These are phyloP conservation scores for Corydoras maculifer DNA, from an alignment of 2,113 vertebrate genomes.

Conservation along the genomic window DNA sequence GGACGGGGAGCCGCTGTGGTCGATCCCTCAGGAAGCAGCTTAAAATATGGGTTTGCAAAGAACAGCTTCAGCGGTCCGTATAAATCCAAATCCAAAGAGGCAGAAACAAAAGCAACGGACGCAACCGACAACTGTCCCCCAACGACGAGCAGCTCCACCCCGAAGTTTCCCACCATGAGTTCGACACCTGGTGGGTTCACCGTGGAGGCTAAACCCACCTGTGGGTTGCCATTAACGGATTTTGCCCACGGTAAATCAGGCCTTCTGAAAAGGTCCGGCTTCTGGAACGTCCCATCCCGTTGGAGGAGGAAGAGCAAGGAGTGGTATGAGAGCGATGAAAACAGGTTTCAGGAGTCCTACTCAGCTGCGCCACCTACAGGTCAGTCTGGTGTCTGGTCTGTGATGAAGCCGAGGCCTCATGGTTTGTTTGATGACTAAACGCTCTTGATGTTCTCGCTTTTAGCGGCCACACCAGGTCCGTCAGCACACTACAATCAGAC, in stretches of 20 bases:
- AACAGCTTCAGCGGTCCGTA: no score
- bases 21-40: no score
- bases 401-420: background rate
- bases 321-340: conserved; percentile 74
- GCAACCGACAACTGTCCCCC: no score
- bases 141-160: conserved; percentile 50
- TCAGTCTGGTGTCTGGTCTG: conserved; percentile 33
- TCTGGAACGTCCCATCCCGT: conserved; percentile 62
- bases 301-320: conserved; percentile 53
- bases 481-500: conserved; percentile 88
- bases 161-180: conserved; percentile 54
- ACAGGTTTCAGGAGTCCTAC: conserved; percentile 70
- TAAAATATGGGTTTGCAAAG: no score
- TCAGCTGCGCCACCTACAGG: conserved; percentile 84
- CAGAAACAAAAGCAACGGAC: no score
- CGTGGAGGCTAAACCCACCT: conserved; percentile 62
- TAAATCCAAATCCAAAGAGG: no score
- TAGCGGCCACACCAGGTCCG: conserved; percentile 86
- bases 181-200: conserved; percentile 63
- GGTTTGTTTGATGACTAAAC: background rate
- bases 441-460: background rate
- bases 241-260: conserved; percentile 56
- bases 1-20: no score
- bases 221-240: conserved; percentile 68
- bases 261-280: conserved; percentile 65